Percentiles rank a stretch among this genome's conserved stretches.
These are phyloP conservation scores for Paramormyrops hopkinsi DNA, from an alignment of 2,797 vertebrate species.

Conservation along the genomic window DNA sequence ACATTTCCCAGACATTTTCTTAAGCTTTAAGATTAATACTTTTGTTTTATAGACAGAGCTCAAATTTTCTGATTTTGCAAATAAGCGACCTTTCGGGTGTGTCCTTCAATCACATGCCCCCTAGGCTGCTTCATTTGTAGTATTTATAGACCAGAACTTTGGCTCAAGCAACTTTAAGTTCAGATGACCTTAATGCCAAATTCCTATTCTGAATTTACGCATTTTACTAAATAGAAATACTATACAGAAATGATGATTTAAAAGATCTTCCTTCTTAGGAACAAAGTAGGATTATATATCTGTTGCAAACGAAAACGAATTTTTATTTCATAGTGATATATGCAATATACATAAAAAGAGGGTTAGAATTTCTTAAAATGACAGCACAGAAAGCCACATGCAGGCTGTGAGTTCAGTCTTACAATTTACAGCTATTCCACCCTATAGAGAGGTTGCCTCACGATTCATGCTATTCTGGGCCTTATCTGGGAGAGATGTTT, in stretches of 20 bases:
- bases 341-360: not conserved
- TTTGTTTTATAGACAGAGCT: not conserved
- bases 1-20: not conserved
- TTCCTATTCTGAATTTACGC: not conserved
- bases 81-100: not conserved
- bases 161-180: not conserved
- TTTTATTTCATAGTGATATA: not conserved
- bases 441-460: not conserved
- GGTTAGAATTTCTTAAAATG: not conserved
- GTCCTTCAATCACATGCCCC: not conserved
- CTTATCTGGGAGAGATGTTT: not conserved
- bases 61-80: not conserved
- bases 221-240: slow-evolving; percentile 29
- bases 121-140: not conserved
- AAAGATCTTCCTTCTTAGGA: not conserved
- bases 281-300: not conserved
- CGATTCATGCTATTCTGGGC: not conserved
- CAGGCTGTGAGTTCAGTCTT: not conserved
- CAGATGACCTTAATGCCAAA: not conserved
- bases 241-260: not conserved
- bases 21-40: not conserved
- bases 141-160: not conserved
- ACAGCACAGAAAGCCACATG: not conserved
- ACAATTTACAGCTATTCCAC: not conserved
- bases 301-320: not conserved